phyloP scores from a whole-genome alignment of 2,888 invertebrate genomes.

The Leucophenga montana region DNA sequence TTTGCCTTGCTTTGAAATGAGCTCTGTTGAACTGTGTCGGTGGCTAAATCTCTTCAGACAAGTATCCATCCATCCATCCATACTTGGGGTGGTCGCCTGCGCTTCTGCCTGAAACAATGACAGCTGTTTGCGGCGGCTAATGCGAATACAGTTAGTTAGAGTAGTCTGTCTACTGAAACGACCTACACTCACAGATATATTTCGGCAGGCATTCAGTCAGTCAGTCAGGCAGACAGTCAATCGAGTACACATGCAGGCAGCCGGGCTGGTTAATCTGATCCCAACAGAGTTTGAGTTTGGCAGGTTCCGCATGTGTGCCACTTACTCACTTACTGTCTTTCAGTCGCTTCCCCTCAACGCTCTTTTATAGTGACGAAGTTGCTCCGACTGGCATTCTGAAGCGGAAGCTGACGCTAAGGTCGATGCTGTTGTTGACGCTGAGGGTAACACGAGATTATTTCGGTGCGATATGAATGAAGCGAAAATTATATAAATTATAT shows the following conservation, averaged over 20 bases:
- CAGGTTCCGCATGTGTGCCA: conserved; percentile 10
- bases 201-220: not conserved
- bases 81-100: not conserved
- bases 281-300: conserved; percentile 13
- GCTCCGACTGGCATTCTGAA: not conserved
- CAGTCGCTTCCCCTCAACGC: not conserved
- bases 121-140: conserved; percentile 38
- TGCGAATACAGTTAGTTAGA: conserved; percentile 26
- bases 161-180: not conserved
- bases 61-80: not conserved
- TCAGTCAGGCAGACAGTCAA: not conserved
- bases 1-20: no score
- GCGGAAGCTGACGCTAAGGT: not conserved
- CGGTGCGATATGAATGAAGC: conserved; percentile 45
- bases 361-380: not conserved
- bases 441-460: conserved; percentile 28
- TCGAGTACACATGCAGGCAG: not conserved
- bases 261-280: not conserved
- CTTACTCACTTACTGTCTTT: not conserved
- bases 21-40: not conserved
- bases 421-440: not conserved
- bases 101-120: conserved; percentile 27
- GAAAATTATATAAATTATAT: conserved; percentile 65
- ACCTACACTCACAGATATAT: not conserved
- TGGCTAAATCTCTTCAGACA: conserved; percentile 16